These are phyloP conservation scores for Trichoplusia ni DNA, from an alignment of 1,140 invertebrate genomes.

Conservation along the genomic window DNA sequence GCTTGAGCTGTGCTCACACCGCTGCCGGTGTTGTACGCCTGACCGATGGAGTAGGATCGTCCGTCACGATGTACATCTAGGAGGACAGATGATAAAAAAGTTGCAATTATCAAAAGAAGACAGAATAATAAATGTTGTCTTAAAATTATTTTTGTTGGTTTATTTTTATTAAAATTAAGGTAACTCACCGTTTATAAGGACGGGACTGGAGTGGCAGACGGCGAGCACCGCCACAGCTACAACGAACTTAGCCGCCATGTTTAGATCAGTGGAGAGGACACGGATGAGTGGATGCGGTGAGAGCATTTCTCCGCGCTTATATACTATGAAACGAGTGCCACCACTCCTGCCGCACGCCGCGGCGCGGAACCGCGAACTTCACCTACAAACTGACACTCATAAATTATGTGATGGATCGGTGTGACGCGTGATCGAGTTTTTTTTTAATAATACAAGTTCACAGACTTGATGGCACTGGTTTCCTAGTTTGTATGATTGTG, in stretches of 20 bases:
- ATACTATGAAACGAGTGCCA: conserved; percentile 54
- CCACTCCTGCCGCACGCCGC: conserved; percentile 52
- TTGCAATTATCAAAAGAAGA: background rate
- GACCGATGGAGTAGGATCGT: conserved; percentile 58
- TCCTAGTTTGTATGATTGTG: too few species aligned
- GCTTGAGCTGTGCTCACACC: conserved; percentile 52
- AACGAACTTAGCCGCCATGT: conserved; percentile 67
- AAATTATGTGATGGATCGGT: conserved; percentile 59
- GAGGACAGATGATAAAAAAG: background rate
- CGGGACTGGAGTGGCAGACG: conserved; percentile 56
- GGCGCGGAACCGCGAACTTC: conserved; percentile 65
- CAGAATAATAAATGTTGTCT: too few species aligned
- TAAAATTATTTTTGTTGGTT: too few species aligned
- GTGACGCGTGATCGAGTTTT: conserved; percentile 41
- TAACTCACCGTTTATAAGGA: conserved; percentile 65
- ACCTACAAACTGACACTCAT: conserved; percentile 62
- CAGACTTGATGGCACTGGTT: too few species aligned
- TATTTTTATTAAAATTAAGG: background rate
- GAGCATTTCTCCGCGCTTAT: conserved; percentile 78
- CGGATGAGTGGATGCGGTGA: conserved; percentile 69
- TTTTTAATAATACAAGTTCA: conserved; percentile 10
- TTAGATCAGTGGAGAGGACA: conserved; percentile 43
- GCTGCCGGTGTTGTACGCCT: conserved; percentile 51
- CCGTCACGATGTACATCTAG: conserved; percentile 67
- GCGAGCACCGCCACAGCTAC: conserved; percentile 60